These are phyloP conservation scores for Anguilla marmorata DNA, from an alignment of 2,797 vertebrate species.

Conservation along the genomic window DNA sequence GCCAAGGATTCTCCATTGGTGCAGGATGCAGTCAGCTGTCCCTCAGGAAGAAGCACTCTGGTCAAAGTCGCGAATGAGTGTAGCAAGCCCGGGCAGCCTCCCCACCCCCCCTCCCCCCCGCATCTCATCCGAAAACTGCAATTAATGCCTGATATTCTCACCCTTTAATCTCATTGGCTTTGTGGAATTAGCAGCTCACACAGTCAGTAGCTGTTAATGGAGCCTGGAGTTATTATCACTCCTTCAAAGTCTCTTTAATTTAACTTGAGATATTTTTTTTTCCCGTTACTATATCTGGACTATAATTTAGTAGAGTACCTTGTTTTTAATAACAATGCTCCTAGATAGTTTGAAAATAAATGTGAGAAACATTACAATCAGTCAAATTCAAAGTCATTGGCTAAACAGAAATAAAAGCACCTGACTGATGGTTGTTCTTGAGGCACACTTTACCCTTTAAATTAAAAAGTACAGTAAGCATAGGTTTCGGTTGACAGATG, in stretches of 20 bases:
- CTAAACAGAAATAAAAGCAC: background rate
- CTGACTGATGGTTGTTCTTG: background rate
- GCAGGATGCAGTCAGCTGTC: background rate
- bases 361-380: conserved; percentile 32
- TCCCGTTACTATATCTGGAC: conserved; percentile 25
- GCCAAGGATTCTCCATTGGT: background rate
- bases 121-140: conserved; percentile 38
- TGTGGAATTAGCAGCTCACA: conserved; percentile 64
- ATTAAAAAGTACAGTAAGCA: background rate
- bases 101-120: background rate
- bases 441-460: background rate
- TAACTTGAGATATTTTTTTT: conserved; percentile 33
- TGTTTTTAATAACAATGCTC: conserved; percentile 28
- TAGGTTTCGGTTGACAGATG: background rate
- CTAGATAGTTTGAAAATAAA: conserved; percentile 34
- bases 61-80: background rate
- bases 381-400: background rate
- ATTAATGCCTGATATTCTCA: conserved; percentile 55
- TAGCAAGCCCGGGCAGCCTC: background rate
- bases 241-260: conserved; percentile 52
- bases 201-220: conserved; percentile 48
- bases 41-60: background rate
- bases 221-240: conserved; percentile 48
- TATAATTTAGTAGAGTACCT: conserved; percentile 44
- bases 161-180: conserved; percentile 62